Evolutionary conservation across 2,113 vertebrate species (phyloP).

Genomic region (Passer domesticus): DNA sequence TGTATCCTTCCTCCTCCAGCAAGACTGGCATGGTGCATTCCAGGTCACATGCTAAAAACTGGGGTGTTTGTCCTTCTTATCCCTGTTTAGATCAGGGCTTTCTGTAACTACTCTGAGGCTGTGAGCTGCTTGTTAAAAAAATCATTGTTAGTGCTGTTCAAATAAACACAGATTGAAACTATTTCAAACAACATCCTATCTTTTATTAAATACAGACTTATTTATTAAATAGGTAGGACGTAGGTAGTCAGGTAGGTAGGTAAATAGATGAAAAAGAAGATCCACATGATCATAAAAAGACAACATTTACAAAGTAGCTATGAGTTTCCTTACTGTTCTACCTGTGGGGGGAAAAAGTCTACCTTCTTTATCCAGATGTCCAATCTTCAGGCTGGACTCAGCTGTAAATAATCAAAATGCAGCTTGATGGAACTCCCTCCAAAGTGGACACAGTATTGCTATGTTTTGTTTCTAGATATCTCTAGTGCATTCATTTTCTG

Average conservation of each 20-base stretch:
- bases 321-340: background rate
- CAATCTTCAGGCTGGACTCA: background rate
- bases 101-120: background rate
- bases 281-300: background rate
- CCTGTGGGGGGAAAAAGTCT: background rate
- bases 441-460: background rate
- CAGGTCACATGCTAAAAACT: background rate
- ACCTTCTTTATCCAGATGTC: background rate
- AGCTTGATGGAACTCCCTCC: background rate
- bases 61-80: background rate
- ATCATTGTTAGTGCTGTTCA: background rate
- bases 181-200: background rate
- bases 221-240: background rate
- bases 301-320: background rate
- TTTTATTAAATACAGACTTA: background rate
- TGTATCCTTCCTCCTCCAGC: background rate
- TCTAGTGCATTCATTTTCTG: background rate
- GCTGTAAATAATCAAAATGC: background rate
- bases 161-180: background rate
- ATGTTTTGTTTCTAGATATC: background rate
- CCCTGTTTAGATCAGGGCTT: background rate
- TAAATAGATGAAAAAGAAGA: background rate
- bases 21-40: background rate
- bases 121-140: background rate
- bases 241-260: rapidly evolving